A percentile compares a stretch with the other conserved stretches of the same genome.
These are phyloP conservation scores for Anaspis maculata DNA, from an alignment of 2,888 invertebrate species.

Conservation along the genomic window DNA sequence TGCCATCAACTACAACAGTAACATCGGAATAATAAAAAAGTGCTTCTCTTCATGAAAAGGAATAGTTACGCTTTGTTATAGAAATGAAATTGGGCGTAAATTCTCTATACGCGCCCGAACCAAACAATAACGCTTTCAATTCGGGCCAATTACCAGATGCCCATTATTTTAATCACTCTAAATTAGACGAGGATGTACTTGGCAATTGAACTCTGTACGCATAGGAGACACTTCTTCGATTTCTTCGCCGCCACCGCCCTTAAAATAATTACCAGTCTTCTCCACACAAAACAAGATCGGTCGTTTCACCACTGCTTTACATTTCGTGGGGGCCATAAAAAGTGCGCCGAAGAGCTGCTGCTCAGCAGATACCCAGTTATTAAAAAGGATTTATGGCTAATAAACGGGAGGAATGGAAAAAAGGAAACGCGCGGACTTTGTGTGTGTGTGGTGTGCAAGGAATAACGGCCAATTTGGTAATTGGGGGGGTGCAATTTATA, in stretches of 20 bases:
- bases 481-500: slow-evolving; percentile 19
- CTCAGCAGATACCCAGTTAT: slow-evolving; percentile 22
- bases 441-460: slow-evolving; percentile 7
- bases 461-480: slow-evolving; percentile 27
- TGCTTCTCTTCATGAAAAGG: too few relatives aligned
- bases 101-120: too few relatives aligned
- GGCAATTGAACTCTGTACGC: slow-evolving; percentile 1
- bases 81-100: too few relatives aligned
- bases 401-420: slow-evolving; percentile 22
- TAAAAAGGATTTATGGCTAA: slow-evolving; percentile 28
- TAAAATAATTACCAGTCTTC: neutral
- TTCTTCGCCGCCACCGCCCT: neutral
- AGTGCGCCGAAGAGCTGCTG: slow-evolving; percentile 14
- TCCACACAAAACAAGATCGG: slow-evolving; percentile 10
- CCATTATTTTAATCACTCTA: slow-evolving; percentile 29
- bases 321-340: slow-evolving; percentile 23
- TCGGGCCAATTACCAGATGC: slow-evolving; percentile 31
- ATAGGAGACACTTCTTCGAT: neutral
- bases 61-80: too few relatives aligned
- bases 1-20: neutral
- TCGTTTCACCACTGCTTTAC: slow-evolving; percentile 14
- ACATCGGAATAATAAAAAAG: too few relatives aligned
- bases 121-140: slow-evolving; percentile 31
- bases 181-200: slow-evolving; percentile 23
- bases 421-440: slow-evolving; percentile 17